A percentile compares a stretch with the other conserved stretches of the same genome.
Conservation (phyloP, 2,113 vertebrate species). For the Dasyprocta punctata region DNA sequence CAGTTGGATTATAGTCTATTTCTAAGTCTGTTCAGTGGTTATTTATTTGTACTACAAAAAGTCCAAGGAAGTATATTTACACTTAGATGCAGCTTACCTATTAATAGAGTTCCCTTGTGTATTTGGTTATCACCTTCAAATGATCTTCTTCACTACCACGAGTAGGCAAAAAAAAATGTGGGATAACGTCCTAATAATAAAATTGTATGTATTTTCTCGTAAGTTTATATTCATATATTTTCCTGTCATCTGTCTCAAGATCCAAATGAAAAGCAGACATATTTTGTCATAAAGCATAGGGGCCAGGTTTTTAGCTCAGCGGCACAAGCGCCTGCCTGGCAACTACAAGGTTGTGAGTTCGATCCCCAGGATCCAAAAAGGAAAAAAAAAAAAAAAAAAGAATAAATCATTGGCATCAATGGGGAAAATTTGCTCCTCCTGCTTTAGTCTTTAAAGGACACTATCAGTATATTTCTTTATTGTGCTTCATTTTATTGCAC, state of each 20-base stretch:
- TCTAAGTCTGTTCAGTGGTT: slow-evolving; percentile 1
- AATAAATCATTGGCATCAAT: not conserved
- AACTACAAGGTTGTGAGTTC: no score
- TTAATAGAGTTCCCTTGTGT: not conserved
- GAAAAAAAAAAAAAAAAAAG: not conserved
- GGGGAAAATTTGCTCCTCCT: not conserved
- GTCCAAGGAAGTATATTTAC: not conserved
- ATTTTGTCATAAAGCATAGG: not conserved
- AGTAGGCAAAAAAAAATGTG: not conserved
- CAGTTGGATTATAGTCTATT: not conserved
- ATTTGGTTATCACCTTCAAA: not conserved
- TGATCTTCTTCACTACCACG: not conserved
- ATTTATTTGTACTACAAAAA: not conserved
- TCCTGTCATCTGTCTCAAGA: not conserved
- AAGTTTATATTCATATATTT: slow-evolving; percentile 13
- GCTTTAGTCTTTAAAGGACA: slow-evolving; percentile 9
- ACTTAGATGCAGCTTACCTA: not conserved
- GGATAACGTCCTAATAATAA: slow-evolving; percentile 26
- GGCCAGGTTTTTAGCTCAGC: no score
- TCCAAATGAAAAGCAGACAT: not conserved
- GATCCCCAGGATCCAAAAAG: no score
- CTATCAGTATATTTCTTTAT: no score
- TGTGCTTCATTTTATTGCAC: not conserved
- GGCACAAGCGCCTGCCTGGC: no score
- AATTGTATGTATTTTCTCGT: not conserved